Base-by-base conservation (phyloP, 2,888 invertebrate genomes). In the Caradrina kadenii region DNA sequence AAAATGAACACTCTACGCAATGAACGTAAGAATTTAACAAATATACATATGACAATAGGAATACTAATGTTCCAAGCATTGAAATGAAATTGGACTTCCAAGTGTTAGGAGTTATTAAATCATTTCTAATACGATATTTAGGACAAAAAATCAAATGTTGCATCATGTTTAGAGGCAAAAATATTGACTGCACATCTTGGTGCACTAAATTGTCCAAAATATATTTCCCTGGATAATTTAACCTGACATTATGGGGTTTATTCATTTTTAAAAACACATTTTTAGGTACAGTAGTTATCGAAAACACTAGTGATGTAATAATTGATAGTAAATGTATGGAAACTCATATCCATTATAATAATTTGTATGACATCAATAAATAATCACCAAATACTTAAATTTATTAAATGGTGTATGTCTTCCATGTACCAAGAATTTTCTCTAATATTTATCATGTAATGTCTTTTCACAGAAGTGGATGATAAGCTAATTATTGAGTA, bases 181-280 rank as follows among this genome's bases (percentile, higher is more conserved):
- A 22, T 21, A 69, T 49, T 8, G 60, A 60, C 6, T 69, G 71
- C 6, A 69, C 11, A n/a, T 69, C 60, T 60, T 71, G 4, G 4
- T 48, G 31, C 7, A 65, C 62, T 0, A 65, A 2, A 21, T 53
- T 53, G 4, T 53, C 63, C 1, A n/a, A 11, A 45, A n/a, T 13
- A 11, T 19, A 54, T 48, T 66, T 64, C 3, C 21, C 31, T 21
- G 45, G 31, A 19, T 35, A 1, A 0, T 8, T 26, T 35, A n/a
- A 21, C 5, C 7, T 11, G 6, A 0, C 15, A 35, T n/a, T n/a
- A n/a, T 17, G 4, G 0, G 52, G 4, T 17, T n/a, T 58, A 3
- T 35, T 58, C 22, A 58, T 58, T 13, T 67, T 53, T 48, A 7
- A 11, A 7, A n/a, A 66, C 49, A 7, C 22, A 2, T 0, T 4